phyloP scores from a whole-genome alignment of 2,888 invertebrate species.

The Troides aeacus region DNA sequence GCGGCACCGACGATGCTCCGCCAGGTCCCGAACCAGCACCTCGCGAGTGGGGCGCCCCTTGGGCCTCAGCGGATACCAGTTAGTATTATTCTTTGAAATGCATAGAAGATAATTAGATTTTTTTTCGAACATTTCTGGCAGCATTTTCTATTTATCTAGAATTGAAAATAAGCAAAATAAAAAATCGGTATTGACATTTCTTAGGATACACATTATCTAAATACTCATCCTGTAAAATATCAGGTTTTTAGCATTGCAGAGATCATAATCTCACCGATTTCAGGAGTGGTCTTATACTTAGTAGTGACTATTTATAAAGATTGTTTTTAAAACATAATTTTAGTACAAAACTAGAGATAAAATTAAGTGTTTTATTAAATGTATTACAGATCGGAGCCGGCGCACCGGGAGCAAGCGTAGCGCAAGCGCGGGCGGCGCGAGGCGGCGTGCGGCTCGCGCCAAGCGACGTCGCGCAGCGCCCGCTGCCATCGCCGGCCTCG shows the following conservation, averaged over 20 bases:
- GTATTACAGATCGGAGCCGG: slow-evolving; percentile 57
- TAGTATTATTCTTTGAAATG: slow-evolving; percentile 37
- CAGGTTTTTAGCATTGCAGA: no score
- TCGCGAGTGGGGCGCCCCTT: slow-evolving; percentile 77
- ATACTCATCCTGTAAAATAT: no score
- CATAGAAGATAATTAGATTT: no score
- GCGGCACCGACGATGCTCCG: slow-evolving; percentile 71
- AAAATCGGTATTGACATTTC: no score
- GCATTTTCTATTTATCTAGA: no score
- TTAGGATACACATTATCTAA: no score
- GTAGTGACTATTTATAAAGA: no score
- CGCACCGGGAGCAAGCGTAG: slow-evolving; percentile 70
- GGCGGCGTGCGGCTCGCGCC: slow-evolving; percentile 59
- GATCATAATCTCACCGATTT: no score
- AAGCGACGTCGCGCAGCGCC: slow-evolving; percentile 68
- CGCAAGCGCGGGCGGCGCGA: slow-evolving; percentile 71
- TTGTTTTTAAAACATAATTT: no score
- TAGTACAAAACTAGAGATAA: neutral
- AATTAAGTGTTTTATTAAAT: neutral
- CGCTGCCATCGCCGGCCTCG: slow-evolving; percentile 90
- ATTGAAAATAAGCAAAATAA: no score
- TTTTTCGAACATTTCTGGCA: no score
- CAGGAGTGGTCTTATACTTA: no score
- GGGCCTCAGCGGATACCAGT: slow-evolving; percentile 75
- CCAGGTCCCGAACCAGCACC: slow-evolving; percentile 74